These are phyloP conservation scores for Pollimyrus isidori DNA, from an alignment of 2,113 vertebrate species.

Conservation along the genomic window DNA sequence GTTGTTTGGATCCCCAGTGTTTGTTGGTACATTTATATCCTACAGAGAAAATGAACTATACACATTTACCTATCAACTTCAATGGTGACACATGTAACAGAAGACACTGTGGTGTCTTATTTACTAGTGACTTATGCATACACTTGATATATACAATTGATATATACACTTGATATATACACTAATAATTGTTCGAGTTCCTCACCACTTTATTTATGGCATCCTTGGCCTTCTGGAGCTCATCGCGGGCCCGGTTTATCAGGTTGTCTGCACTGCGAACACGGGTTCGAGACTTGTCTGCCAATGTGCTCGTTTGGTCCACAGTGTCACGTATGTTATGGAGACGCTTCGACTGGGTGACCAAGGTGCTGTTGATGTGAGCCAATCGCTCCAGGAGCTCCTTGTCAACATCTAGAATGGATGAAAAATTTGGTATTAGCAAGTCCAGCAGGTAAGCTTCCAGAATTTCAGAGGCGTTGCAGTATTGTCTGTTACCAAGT, in stretches of 20 bases:
- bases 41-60: constrained; percentile 35
- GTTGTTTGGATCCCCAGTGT: constrained; percentile 81
- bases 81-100: not conserved
- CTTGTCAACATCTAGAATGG: constrained; percentile 70
- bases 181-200: not conserved
- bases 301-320: constrained; percentile 67
- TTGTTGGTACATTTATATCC: constrained; percentile 75
- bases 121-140: too few relatives aligned
- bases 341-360: constrained; percentile 78
- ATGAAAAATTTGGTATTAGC: not conserved
- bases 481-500: not conserved
- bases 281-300: constrained; percentile 64
- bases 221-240: constrained; percentile 81
- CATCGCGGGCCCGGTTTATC: constrained; percentile 71
- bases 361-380: constrained; percentile 76
- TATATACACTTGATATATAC: too few relatives aligned
- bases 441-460: not conserved
- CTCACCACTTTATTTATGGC: constrained; percentile 83
- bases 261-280: constrained; percentile 71
- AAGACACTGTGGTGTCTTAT: not conserved
- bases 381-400: constrained; percentile 80
- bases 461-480: not conserved
- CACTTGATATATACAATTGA: too few relatives aligned
- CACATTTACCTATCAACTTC: not conserved
- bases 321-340: constrained; percentile 81